Evolutionary conservation across 2,888 invertebrate genomes (phyloP).

Genomic region (Stenoptilia bipunctidactyla): DNA sequence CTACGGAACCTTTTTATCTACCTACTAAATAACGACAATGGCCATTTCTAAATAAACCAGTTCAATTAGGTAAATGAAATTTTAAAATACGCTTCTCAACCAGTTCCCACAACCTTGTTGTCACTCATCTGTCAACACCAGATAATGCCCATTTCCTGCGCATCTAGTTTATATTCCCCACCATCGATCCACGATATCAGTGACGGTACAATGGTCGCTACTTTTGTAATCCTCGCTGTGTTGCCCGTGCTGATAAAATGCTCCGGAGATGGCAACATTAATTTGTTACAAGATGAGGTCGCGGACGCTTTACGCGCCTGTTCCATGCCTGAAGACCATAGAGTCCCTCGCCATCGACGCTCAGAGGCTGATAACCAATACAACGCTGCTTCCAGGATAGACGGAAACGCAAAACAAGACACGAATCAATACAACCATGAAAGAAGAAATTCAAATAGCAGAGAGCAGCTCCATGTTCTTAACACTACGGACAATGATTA

Average conservation of each 20-base stretch:
- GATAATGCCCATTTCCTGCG: slow-evolving; percentile 38
- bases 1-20: no score
- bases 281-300: slow-evolving; percentile 51
- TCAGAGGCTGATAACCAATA: slow-evolving; percentile 23
- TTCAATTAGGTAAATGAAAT: no score
- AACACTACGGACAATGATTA: slow-evolving; percentile 39
- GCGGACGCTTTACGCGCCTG: slow-evolving; percentile 43
- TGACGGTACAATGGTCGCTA: slow-evolving; percentile 26
- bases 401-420: slow-evolving; percentile 27
- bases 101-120: slow-evolving; percentile 16
- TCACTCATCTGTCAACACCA: slow-evolving; percentile 30
- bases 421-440: slow-evolving; percentile 37
- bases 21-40: no score
- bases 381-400: slow-evolving; percentile 30
- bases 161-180: slow-evolving; percentile 26
- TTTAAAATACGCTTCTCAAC: no score
- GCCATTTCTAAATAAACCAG: no score
- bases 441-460: slow-evolving; percentile 30
- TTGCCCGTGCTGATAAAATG: slow-evolving; percentile 31
- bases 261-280: slow-evolving; percentile 50
- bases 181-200: slow-evolving; percentile 10
- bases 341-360: slow-evolving; percentile 10
- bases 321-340: slow-evolving; percentile 16
- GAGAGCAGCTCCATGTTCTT: slow-evolving; percentile 31
- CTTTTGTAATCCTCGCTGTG: slow-evolving; percentile 24